A percentile compares a stretch with the other conserved stretches of the same genome.
phyloP scores from a whole-genome alignment of 2,113 vertebrate genomes.

The Neopipo cinnamomea region DNA sequence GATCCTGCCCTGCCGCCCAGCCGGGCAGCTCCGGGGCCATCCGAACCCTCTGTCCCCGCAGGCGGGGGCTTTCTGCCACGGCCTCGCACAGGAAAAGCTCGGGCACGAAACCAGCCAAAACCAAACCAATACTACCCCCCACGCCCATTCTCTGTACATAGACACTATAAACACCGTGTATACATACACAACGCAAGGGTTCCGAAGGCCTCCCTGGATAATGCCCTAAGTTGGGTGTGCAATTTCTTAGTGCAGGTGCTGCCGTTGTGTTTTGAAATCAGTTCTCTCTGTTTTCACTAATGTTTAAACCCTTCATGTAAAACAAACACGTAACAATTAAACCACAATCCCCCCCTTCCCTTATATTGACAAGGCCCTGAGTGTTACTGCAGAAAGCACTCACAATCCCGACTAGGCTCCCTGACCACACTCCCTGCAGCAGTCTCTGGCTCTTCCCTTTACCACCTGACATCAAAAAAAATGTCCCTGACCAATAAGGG shows the following conservation, averaged over 20 bases:
- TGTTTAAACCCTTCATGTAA: background rate
- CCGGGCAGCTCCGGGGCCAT: background rate
- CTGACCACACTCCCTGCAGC: background rate
- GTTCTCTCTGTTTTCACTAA: background rate
- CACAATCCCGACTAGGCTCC: background rate
- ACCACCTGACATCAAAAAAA: background rate
- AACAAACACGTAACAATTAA: background rate
- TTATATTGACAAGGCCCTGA: background rate
- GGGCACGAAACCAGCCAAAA: background rate
- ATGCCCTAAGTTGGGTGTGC: fast-evolving
- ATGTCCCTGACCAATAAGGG: background rate
- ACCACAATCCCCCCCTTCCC: background rate
- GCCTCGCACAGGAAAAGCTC: background rate
- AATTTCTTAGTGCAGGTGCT: background rate
- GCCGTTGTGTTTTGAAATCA: background rate
- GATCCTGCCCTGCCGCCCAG: background rate
- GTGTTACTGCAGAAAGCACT: background rate
- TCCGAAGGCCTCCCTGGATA: background rate
- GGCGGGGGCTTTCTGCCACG: background rate
- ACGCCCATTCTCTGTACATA: background rate
- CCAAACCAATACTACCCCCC: no score
- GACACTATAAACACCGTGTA: background rate
- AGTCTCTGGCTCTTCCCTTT: background rate
- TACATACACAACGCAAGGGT: background rate
- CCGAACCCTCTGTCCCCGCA: fast-evolving